Percentiles rank a stretch among this genome's conserved stretches.
Conservation (phyloP, 2,797 vertebrate genomes). For the Diplodus puntazzo region DNA sequence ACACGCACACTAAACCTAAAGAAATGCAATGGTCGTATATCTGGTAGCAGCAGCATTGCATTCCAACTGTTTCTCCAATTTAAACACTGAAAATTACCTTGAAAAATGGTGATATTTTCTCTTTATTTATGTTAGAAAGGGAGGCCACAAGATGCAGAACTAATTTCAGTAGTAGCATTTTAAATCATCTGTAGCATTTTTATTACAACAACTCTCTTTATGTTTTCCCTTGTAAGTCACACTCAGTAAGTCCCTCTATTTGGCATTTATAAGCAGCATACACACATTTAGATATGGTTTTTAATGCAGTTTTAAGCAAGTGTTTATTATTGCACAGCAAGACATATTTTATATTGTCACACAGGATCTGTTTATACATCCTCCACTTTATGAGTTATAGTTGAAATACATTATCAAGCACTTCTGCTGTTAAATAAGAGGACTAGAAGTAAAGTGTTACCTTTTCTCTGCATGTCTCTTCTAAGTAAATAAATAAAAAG, state of each 20-base stretch:
- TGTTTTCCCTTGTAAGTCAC: not conserved
- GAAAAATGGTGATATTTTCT: constrained; percentile 22
- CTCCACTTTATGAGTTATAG: not conserved
- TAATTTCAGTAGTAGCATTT: constrained; percentile 26
- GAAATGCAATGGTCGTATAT: constrained; percentile 55
- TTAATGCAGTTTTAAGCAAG: not conserved
- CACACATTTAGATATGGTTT: too few species aligned
- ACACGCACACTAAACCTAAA: constrained; percentile 43
- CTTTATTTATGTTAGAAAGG: constrained; percentile 30
- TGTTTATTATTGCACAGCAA: not conserved
- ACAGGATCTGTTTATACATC: not conserved
- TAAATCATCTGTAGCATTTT: constrained; percentile 26
- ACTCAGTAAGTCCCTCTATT: not conserved
- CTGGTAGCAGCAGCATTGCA: constrained; percentile 23
- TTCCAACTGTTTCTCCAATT: constrained; percentile 27
- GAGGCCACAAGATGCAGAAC: constrained; percentile 1
- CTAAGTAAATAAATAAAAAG: too few species aligned
- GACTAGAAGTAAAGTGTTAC: not conserved
- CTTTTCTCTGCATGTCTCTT: not conserved
- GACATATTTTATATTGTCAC: not conserved
- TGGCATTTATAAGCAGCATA: too few species aligned
- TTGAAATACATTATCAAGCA: not conserved
- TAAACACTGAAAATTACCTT: constrained; percentile 22
- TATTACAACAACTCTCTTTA: constrained; percentile 1
- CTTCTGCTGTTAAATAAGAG: not conserved